A percentile compares a stretch with the other conserved stretches of the same genome.
Conservation (phyloP, 2,113 vertebrate genomes). For the Vicugna pacos region DNA sequence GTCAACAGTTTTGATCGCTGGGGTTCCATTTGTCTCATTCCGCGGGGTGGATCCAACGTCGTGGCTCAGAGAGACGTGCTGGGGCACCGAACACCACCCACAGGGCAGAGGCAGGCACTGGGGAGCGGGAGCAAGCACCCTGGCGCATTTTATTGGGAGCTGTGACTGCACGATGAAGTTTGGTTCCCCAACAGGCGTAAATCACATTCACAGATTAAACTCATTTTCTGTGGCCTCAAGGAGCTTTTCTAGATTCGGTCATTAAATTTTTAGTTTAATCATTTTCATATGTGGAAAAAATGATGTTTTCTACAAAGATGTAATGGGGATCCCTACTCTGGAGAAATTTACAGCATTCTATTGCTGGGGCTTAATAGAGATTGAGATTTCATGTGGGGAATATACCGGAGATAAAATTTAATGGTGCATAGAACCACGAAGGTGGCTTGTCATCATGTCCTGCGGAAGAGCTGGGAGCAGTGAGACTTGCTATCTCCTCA, state of each 20-base stretch:
- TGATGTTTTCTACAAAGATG: slow-evolving; percentile 77
- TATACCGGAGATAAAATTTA: slow-evolving; percentile 72
- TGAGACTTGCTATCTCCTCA: slow-evolving; percentile 66
- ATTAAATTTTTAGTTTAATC: slow-evolving; percentile 86
- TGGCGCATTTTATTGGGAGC: slow-evolving; percentile 52
- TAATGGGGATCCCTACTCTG: slow-evolving; percentile 75
- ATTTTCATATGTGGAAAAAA: slow-evolving; percentile 85
- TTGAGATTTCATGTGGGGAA: slow-evolving; percentile 76
- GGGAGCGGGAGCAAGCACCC: slow-evolving; percentile 60
- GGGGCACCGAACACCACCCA: slow-evolving; percentile 32
- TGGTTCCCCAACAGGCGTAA: slow-evolving; percentile 74
- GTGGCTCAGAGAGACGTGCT: not conserved
- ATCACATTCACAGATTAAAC: slow-evolving; percentile 86
- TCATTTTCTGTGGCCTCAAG: slow-evolving; percentile 86
- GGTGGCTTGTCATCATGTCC: slow-evolving; percentile 71
- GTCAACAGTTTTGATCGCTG: slow-evolving; percentile 36
- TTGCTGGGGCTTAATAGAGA: slow-evolving; percentile 74
- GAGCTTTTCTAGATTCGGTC: slow-evolving; percentile 81
- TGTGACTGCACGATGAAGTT: slow-evolving; percentile 55
- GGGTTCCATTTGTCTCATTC: not conserved
- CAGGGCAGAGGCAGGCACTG: slow-evolving; percentile 44
- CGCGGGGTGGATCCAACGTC: not conserved
- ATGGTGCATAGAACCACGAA: slow-evolving; percentile 79
- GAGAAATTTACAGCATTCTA: slow-evolving; percentile 79
- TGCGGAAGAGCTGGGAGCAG: slow-evolving; percentile 59